Conservation (phyloP, 2,888 invertebrate species). For the Erebia epiphron region DNA sequence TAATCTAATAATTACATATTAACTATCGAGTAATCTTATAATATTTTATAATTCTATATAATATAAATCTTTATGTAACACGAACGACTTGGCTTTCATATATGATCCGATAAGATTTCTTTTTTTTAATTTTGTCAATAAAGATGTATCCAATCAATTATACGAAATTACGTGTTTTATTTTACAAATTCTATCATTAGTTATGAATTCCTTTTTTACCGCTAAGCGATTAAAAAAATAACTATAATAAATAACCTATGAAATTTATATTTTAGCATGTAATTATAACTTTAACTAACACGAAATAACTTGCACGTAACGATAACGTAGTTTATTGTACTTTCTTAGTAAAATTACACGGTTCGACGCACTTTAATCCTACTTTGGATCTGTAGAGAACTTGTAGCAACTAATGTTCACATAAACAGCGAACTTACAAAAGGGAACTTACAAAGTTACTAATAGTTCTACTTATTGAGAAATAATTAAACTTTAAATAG, state of each 20-base stretch:
- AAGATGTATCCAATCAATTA: slow-evolving; percentile 66
- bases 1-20: no score
- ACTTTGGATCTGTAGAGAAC: not conserved
- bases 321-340: not conserved
- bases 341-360: not conserved
- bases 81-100: slow-evolving; percentile 64
- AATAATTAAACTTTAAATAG: slow-evolving; percentile 5
- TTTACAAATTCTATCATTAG: not conserved
- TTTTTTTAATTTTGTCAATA: slow-evolving; percentile 49
- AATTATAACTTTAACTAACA: no score
- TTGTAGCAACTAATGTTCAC: not conserved
- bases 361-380: not conserved
- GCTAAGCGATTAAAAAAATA: no score
- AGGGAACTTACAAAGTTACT: no score
- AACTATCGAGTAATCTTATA: slow-evolving; percentile 53
- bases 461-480: not conserved
- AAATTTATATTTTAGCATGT: no score
- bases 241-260: no score
- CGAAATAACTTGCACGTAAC: no score
- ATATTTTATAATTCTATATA: slow-evolving; percentile 49
- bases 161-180: slow-evolving; percentile 22
- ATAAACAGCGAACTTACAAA: no score
- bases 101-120: slow-evolving; percentile 46
- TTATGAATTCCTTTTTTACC: no score
- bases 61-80: slow-evolving; percentile 38